Conservation (phyloP, 2,888 invertebrate species). For the Drosophila meridiana region DNA sequence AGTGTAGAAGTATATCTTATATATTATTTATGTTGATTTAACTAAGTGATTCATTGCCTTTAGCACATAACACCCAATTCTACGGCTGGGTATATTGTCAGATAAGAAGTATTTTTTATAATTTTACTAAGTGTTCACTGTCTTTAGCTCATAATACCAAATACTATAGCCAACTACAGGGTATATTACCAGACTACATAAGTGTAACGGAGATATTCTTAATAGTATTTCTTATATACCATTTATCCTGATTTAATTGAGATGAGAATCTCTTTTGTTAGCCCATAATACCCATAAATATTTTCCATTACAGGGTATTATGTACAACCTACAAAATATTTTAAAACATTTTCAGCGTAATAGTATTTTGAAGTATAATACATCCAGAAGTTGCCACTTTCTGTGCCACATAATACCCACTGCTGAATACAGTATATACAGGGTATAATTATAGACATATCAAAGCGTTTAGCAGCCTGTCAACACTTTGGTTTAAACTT, state of each 20-base stretch:
- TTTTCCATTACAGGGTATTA: too few species aligned
- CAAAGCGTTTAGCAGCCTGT: slow-evolving; percentile 64
- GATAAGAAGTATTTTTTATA: too few species aligned
- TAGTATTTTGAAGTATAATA: too few species aligned
- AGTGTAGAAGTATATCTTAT: not conserved
- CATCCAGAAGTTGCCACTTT: too few species aligned
- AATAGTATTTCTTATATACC: not conserved
- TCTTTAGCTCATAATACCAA: too few species aligned
- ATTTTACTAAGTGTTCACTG: too few species aligned
- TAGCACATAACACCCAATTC: not conserved
- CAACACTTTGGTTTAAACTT: slow-evolving; percentile 54
- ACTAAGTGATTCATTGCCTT: not conserved
- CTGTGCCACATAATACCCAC: not conserved
- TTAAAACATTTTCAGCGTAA: too few species aligned
- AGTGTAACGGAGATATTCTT: not conserved
- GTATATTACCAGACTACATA: not conserved
- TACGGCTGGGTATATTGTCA: not conserved
- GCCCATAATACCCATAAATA: too few species aligned
- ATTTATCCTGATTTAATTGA: not conserved
- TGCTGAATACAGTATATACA: not conserved
- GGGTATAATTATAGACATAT: slow-evolving; percentile 50
- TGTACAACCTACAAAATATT: too few species aligned
- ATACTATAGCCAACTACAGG: not conserved
- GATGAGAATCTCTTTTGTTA: too few species aligned
- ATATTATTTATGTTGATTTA: not conserved